phyloP scores from a whole-genome alignment of 1,140 invertebrate genomes.

The Helicoverpa zea region DNA sequence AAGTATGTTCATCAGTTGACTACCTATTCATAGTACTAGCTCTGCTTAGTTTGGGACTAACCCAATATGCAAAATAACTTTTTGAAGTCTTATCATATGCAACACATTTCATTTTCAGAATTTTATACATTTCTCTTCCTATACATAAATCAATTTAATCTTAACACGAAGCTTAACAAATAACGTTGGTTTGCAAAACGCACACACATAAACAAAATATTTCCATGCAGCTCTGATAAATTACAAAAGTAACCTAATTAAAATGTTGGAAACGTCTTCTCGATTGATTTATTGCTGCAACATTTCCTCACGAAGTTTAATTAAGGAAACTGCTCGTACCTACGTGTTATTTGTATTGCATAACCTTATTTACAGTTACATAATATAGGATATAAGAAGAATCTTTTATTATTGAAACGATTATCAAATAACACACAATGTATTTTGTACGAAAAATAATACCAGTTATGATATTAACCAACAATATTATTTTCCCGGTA shows the following conservation, averaged over 20 bases:
- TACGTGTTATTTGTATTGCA: not conserved
- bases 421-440: not conserved
- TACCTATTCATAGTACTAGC: too few relatives aligned
- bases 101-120: too few relatives aligned
- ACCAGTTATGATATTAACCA: too few relatives aligned
- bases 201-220: not conserved
- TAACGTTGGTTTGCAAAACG: not conserved
- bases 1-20: too few relatives aligned
- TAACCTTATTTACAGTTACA: not conserved
- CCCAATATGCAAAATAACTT: too few relatives aligned
- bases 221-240: conserved; percentile 11
- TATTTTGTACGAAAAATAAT: not conserved
- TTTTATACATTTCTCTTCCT: too few relatives aligned
- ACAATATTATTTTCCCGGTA: too few relatives aligned
- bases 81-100: too few relatives aligned
- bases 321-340: conserved; percentile 5
- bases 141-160: too few relatives aligned
- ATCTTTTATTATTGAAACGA: too few relatives aligned
- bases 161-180: too few relatives aligned
- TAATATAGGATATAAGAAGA: not conserved
- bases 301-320: conserved; percentile 17
- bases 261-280: conserved; percentile 10
- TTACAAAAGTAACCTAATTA: conserved; percentile 27
- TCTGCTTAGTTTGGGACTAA: too few relatives aligned
- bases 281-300: conserved; percentile 7